Evolutionary conservation across 2,888 invertebrate genomes (phyloP).

Genomic region (Lasioglossum pauxillum): DNA sequence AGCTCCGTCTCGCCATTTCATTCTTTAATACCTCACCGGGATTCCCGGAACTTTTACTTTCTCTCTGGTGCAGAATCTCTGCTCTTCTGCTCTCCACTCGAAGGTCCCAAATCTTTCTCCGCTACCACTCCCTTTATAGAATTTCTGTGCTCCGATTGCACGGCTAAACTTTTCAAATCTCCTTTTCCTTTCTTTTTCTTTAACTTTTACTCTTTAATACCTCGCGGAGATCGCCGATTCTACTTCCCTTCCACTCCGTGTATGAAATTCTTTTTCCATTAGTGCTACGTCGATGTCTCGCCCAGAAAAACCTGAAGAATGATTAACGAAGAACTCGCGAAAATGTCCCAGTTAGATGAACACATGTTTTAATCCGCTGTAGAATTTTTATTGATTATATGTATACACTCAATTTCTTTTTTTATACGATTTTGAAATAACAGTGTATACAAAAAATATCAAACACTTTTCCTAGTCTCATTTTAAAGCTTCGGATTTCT

Average conservation of each 20-base stretch:
- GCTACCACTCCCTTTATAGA: background rate
- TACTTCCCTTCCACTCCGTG: background rate
- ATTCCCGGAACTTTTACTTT: conserved; percentile 24
- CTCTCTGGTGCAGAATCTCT: background rate
- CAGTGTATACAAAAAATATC: too few relatives aligned
- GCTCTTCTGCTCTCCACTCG: conserved; percentile 17
- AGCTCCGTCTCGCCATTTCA: background rate
- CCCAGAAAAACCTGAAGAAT: background rate
- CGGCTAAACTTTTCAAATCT: conserved; percentile 19
- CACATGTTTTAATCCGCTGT: too few relatives aligned
- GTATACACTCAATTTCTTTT: too few relatives aligned
- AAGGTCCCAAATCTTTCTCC: conserved; percentile 13
- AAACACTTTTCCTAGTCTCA: too few relatives aligned
- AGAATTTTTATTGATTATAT: too few relatives aligned
- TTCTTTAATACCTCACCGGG: conserved; percentile 16
- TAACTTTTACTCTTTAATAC: conserved; percentile 12
- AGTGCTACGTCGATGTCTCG: background rate
- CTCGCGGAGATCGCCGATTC: background rate
- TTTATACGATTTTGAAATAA: too few relatives aligned
- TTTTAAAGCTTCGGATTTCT: too few relatives aligned
- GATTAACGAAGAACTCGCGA: too few relatives aligned
- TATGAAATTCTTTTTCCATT: conserved; percentile 14
- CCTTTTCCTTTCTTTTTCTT: background rate
- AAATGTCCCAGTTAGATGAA: too few relatives aligned
- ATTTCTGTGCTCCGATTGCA: conserved; percentile 20